Evolutionary conservation across 1,140 invertebrate species (phyloP).

Genomic region (Drosophila hydei): DNA sequence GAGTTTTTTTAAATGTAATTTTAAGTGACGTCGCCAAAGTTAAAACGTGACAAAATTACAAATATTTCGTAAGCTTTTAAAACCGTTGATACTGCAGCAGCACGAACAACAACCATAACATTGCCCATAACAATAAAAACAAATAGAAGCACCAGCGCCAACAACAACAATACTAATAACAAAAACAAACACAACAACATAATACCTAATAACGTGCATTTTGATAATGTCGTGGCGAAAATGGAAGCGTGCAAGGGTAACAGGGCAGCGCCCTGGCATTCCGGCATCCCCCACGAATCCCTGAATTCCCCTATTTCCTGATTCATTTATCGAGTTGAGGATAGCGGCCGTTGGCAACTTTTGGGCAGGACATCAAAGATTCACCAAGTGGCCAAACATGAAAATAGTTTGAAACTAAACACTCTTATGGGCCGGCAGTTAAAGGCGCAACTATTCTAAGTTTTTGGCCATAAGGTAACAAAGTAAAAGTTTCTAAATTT

Average conservation of each 20-base stretch:
- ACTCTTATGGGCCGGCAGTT: constrained; percentile 18
- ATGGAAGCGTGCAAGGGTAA: neutral
- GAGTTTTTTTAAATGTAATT: constrained; percentile 63
- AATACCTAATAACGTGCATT: constrained; percentile 78
- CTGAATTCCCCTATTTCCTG: neutral
- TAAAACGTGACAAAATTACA: constrained; percentile 81
- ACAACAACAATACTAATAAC: constrained; percentile 32
- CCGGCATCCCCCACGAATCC: neutral
- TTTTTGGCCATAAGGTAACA: constrained; percentile 36
- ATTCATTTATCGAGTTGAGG: constrained; percentile 8
- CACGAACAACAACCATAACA: constrained; percentile 69
- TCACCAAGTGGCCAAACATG: neutral
- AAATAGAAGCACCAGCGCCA: constrained; percentile 59
- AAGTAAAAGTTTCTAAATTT: constrained; percentile 32
- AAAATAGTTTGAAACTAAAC: constrained; percentile 36
- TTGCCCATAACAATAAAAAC: constrained; percentile 75
- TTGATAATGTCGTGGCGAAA: constrained; percentile 62
- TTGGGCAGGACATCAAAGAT: constrained; percentile 37
- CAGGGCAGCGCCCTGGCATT: neutral
- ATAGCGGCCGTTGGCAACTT: constrained; percentile 14
- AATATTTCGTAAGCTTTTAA: constrained; percentile 78
- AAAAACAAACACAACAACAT: constrained; percentile 49
- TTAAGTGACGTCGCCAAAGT: constrained; percentile 74
- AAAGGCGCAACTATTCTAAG: constrained; percentile 42
- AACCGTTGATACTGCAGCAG: constrained; percentile 61